Evolutionary conservation across 2,113 vertebrate species (phyloP), one percentile per base, ranked within the genome.

Genomic region (Taxidea taxus): DNA sequence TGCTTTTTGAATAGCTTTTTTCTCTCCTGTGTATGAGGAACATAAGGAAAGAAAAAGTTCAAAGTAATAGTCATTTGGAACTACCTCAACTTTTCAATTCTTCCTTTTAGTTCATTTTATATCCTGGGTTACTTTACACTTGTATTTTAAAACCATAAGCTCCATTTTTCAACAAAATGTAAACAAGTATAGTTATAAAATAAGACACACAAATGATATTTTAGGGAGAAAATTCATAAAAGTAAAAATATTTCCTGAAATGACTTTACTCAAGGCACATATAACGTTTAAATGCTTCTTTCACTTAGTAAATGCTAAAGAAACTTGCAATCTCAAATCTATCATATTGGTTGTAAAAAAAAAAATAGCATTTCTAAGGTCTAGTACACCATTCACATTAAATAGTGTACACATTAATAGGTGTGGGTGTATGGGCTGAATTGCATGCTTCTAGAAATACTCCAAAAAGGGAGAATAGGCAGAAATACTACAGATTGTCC

Each of bases 401-500:
- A 16, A 77, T 4, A 80, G 16, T 47, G 47, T 77, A 72, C 47
- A 91, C 25, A 64, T 78, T 34, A 87, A 62, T 2, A 83, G 2
- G 15, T 44, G 44, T n/a, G 34, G 47, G 20, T 44, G 25, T 25
- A 0, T 21, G 68, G 23, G 6, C 47, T 64, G 20, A 81, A 13
- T 1, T 84, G n/a, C 47, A 81, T 10, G 4, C 20, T 95, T 80
- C 56, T 56, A 80, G 49, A 97, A 95, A 92, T 42, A 70, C 31
- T 95, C 20, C 74, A 68, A n/a, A 92, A 90, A 58, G 8, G 29
- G 8, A 88, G 34, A 81, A 66, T 12, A 37, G 11, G 7, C 18
- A 44, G 34, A 70, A 80, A 13, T 9, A 72, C 97, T 98, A 98
- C 25, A 98, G 90, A 96, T 98, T 99, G 25, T 99, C 98, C 58